Conservation (phyloP, 2,113 vertebrate genomes). For the Clarias batrachus region DNA sequence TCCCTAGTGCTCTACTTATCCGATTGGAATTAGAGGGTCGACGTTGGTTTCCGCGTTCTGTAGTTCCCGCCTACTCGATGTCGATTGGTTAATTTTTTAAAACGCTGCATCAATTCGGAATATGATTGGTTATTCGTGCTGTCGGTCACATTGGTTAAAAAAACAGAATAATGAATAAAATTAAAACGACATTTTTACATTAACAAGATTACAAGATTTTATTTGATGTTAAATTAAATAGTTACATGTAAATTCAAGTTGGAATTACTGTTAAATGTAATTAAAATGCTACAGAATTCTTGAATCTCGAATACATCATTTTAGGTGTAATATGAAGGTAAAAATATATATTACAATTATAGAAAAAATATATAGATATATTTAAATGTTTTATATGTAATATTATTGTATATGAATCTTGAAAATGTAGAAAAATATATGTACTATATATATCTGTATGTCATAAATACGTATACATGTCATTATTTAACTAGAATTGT, state of each 20-base stretch:
- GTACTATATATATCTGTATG: no score
- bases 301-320: neutral
- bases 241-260: neutral
- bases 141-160: neutral
- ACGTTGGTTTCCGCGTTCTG: neutral
- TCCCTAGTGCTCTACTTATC: neutral
- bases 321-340: neutral
- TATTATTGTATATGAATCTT: neutral
- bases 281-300: neutral
- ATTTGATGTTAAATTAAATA: neutral
- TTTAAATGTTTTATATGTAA: neutral
- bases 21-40: neutral
- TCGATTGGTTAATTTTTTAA: constrained; percentile 52
- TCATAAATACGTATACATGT: neutral
- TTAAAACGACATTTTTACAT: neutral
- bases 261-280: neutral
- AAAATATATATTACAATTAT: neutral
- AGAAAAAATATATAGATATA: neutral
- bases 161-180: neutral
- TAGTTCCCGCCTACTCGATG: constrained; percentile 40
- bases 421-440: neutral
- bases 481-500: no score
- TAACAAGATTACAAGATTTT: neutral
- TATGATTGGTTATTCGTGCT: constrained; percentile 51
- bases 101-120: neutral